Evolutionary conservation across 1,140 invertebrate genomes (phyloP).

Genomic region (Drosophila parabipectinata): DNA sequence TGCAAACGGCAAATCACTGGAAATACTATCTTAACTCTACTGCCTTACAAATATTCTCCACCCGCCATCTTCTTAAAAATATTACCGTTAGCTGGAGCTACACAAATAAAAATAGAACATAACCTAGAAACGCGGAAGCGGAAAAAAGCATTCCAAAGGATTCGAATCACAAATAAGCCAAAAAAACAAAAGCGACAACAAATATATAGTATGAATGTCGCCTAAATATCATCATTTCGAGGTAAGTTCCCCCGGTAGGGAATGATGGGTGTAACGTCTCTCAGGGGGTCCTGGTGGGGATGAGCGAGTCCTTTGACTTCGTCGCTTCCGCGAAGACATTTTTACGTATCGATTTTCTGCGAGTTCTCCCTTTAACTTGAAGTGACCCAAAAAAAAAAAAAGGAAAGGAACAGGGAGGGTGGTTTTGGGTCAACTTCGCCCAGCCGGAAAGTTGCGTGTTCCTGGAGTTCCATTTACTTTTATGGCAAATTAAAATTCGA

Average conservation of each 20-base stretch:
- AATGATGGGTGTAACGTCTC: background rate
- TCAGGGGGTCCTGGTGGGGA: background rate
- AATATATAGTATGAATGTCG: conserved; percentile 87
- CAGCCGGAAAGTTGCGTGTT: conserved; percentile 54
- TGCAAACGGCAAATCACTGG: conserved; percentile 7
- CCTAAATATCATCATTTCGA: conserved; percentile 90
- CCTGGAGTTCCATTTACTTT: conserved; percentile 16
- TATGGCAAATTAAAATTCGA: conserved; percentile 4
- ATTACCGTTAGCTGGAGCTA: conserved; percentile 27
- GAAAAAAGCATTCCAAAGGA: conserved; percentile 21
- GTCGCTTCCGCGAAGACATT: conserved; percentile 17
- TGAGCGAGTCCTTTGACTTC: conserved; percentile 10
- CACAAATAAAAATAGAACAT: conserved; percentile 20
- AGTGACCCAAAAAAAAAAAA: conserved; percentile 69
- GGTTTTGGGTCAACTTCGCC: conserved; percentile 28
- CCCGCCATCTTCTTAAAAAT: background rate
- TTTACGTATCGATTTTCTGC: conserved; percentile 67
- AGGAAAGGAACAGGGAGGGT: conserved; percentile 7
- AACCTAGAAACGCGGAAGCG: conserved; percentile 36
- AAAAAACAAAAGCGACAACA: conserved; percentile 34
- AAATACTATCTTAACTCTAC: conserved; percentile 4
- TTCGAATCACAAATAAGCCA: conserved; percentile 7
- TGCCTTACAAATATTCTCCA: conserved; percentile 14
- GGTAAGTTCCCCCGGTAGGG: conserved; percentile 85
- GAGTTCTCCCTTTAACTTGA: conserved; percentile 52